phyloP scores from a whole-genome alignment of 2,888 invertebrate species.

The Drosophila antonietae region DNA sequence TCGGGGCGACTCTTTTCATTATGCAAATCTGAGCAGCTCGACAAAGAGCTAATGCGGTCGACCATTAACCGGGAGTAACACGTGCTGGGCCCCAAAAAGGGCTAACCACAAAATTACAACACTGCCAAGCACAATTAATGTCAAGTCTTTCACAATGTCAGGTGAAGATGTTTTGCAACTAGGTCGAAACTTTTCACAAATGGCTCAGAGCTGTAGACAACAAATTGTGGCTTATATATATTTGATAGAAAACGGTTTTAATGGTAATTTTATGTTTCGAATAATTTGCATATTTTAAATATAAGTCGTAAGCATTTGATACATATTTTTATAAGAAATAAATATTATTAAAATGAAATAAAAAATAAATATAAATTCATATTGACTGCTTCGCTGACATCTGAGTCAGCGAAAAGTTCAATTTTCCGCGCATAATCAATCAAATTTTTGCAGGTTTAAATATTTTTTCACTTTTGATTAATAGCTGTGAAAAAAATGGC shows the following conservation, averaged over 20 bases:
- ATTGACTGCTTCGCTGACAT: neutral
- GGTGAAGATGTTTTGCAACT: neutral
- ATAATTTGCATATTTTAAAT: neutral
- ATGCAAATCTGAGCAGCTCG: constrained; percentile 38
- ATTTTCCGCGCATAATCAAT: constrained; percentile 9
- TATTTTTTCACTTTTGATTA: constrained; percentile 15
- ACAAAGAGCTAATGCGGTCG: constrained; percentile 42
- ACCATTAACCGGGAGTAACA: constrained; percentile 32
- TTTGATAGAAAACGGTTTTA: neutral
- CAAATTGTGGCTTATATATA: constrained; percentile 2
- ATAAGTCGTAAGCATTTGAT: neutral
- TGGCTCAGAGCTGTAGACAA: neutral
- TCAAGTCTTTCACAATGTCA: constrained; percentile 11
- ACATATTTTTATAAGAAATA: neutral
- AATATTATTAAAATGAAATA: neutral
- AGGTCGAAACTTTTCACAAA: neutral
- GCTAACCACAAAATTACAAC: constrained; percentile 21
- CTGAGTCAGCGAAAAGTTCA: neutral
- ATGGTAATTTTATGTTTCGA: neutral
- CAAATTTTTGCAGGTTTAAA: constrained; percentile 4
- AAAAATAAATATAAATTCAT: neutral
- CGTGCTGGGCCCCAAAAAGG: constrained; percentile 40
- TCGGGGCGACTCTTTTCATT: constrained; percentile 38
- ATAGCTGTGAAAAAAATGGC: constrained; percentile 3
- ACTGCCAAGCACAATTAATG: constrained; percentile 40